Percentiles rank a stretch among this genome's conserved stretches.
phyloP scores from a whole-genome alignment of 2,113 vertebrate species.

The Pituophis catenifer region DNA sequence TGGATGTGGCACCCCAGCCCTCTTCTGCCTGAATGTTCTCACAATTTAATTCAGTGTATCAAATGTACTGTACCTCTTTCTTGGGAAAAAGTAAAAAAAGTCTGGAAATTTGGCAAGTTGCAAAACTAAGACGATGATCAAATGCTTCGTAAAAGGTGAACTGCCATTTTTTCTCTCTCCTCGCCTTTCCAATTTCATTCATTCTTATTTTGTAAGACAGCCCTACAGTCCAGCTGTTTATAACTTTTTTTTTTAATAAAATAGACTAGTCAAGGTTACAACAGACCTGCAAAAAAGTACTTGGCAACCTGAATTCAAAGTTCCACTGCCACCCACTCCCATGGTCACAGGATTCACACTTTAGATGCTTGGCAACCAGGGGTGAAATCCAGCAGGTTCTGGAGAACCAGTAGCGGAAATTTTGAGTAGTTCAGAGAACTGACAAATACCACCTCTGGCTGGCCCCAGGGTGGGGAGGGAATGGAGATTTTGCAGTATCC shows the following conservation, averaged over 20 bases:
- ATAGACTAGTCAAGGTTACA: conserved; percentile 48
- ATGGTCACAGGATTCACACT: too few species aligned
- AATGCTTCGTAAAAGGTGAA: conserved; percentile 71
- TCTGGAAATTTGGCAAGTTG: conserved; percentile 68
- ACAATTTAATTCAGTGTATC: conserved; percentile 67
- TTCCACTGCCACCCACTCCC: too few species aligned
- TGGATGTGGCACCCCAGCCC: background rate
- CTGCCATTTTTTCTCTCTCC: background rate
- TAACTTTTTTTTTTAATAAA: conserved; percentile 79
- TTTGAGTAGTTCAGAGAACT: too few species aligned
- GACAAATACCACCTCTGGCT: too few species aligned
- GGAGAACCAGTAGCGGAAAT: too few species aligned
- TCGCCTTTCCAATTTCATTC: conserved; percentile 65
- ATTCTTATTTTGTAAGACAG: conserved; percentile 79
- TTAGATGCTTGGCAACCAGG: too few species aligned
- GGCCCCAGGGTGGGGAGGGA: too few species aligned
- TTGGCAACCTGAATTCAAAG: too few species aligned
- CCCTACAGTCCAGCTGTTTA: conserved; percentile 78
- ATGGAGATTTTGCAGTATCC: too few species aligned
- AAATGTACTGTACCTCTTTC: conserved; percentile 75
- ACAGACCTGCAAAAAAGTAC: too few species aligned
- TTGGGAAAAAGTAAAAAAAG: conserved; percentile 63
- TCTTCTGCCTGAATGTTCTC: background rate
- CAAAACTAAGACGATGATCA: conserved; percentile 71
- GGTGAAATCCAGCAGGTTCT: too few species aligned